Evolutionary conservation across 1,140 invertebrate genomes (phyloP).

Genomic region (Apocrypta bakeri): DNA sequence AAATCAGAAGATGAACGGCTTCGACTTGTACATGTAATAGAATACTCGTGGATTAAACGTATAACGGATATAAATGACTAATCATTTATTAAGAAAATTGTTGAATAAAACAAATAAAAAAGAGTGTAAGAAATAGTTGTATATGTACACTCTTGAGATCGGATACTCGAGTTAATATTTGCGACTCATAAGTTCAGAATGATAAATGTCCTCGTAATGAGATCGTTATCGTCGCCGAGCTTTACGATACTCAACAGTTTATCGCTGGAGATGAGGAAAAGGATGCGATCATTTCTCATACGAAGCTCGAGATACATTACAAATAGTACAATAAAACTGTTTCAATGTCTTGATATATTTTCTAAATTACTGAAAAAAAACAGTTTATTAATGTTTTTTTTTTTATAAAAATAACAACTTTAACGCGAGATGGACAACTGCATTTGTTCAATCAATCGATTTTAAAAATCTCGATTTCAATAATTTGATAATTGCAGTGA

Average conservation of each 20-base stretch:
- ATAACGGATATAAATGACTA: constrained; percentile 17
- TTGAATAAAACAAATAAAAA: constrained; percentile 5
- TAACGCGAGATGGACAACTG: not conserved
- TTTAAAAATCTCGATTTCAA: not conserved
- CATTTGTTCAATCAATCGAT: not conserved
- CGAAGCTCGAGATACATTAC: constrained; percentile 1
- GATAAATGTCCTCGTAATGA: constrained; percentile 46
- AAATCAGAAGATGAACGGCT: too few species aligned
- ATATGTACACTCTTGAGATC: constrained; percentile 20
- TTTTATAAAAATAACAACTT: not conserved
- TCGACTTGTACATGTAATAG: not conserved
- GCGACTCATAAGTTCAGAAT: constrained; percentile 33
- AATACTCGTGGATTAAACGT: not conserved
- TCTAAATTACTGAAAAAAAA: not conserved
- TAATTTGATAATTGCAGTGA: too few species aligned
- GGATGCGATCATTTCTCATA: constrained; percentile 33
- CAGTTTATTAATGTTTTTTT: too few species aligned
- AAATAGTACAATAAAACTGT: not conserved
- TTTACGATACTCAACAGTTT: constrained; percentile 40
- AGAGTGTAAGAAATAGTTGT: not conserved
- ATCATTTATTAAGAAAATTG: constrained; percentile 16
- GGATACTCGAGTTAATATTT: constrained; percentile 43
- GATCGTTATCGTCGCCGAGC: constrained; percentile 41
- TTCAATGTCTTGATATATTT: not conserved
- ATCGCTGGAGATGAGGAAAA: constrained; percentile 35